Conservation (phyloP, 1,140 invertebrate genomes). For the Macrostomum lignano region DNA sequence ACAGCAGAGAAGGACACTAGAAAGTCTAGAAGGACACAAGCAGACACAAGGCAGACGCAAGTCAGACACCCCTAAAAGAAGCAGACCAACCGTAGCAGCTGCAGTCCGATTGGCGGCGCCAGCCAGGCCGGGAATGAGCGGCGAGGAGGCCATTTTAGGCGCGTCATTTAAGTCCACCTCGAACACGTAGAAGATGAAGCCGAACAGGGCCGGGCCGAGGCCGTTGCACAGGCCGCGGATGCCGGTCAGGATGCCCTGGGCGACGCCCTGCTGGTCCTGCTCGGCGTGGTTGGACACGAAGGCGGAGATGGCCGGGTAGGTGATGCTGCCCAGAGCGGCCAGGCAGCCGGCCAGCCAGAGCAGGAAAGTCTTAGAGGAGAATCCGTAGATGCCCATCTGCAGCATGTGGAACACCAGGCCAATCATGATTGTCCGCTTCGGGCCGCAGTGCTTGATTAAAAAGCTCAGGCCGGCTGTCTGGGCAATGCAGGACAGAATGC, state of each 20-base stretch:
- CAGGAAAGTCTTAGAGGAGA: constrained; percentile 63
- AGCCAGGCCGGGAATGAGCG: too few relatives aligned
- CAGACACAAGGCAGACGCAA: too few relatives aligned
- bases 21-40: too few relatives aligned
- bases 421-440: constrained; percentile 84
- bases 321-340: constrained; percentile 59
- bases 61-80: too few relatives aligned
- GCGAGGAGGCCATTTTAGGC: too few relatives aligned
- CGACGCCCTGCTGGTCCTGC: constrained; percentile 78
- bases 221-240: constrained; percentile 60
- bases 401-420: constrained; percentile 81
- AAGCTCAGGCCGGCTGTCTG: constrained; percentile 47
- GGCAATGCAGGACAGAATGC: constrained; percentile 71
- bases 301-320: constrained; percentile 93
- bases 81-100: too few relatives aligned
- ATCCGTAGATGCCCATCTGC: constrained; percentile 83
- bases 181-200: constrained; percentile 90
- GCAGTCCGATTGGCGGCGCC: too few relatives aligned
- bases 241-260: constrained; percentile 82
- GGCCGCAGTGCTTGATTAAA: constrained; percentile 61
- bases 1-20: too few relatives aligned
- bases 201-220: constrained; percentile 73
- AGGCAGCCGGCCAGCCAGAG: constrained; percentile 92
- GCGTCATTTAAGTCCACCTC: constrained; percentile 86
- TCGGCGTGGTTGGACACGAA: constrained; percentile 88